These are phyloP conservation scores for Zelostemma sp. DNA, from an alignment of 1,140 invertebrate genomes.

Conservation along the genomic window DNA sequence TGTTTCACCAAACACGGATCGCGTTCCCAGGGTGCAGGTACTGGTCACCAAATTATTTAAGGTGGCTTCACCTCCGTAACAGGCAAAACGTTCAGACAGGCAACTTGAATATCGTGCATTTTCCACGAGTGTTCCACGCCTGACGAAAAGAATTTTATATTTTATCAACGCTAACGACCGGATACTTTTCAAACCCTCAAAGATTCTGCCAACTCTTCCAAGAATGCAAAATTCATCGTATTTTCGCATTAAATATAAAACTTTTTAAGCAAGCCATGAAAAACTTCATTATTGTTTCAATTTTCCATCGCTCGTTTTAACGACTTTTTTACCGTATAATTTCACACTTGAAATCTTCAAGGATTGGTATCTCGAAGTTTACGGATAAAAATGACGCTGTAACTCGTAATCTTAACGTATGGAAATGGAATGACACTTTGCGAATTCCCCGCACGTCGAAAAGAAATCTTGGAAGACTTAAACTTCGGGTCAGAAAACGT, in stretches of 20 bases:
- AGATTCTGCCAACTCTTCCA: neutral
- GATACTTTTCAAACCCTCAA: neutral
- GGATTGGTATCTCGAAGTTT: neutral
- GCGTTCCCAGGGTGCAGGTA: conserved; percentile 23
- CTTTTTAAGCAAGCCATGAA: no score
- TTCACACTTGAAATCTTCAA: neutral
- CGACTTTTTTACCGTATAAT: neutral
- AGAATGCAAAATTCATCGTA: conserved; percentile 5
- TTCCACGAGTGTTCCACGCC: conserved; percentile 9
- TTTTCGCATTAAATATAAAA: neutral
- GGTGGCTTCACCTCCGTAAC: conserved; percentile 19
- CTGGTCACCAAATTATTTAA: conserved; percentile 45
- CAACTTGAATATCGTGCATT: conserved; percentile 12
- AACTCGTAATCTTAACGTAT: conserved; percentile 24
- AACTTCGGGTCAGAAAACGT: conserved; percentile 32
- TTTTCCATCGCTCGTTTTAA: neutral
- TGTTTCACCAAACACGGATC: conserved; percentile 37
- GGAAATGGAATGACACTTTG: conserved; percentile 23
- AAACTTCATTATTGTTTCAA: neutral
- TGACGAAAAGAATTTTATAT: conserved; percentile 11
- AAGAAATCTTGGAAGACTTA: conserved; percentile 24
- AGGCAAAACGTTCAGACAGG: conserved; percentile 3
- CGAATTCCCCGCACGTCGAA: conserved; percentile 35
- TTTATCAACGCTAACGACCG: conserved; percentile 7
- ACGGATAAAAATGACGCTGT: conserved; percentile 8